phyloP scores from a whole-genome alignment of 1,140 invertebrate species.

The Linepithema humile region DNA sequence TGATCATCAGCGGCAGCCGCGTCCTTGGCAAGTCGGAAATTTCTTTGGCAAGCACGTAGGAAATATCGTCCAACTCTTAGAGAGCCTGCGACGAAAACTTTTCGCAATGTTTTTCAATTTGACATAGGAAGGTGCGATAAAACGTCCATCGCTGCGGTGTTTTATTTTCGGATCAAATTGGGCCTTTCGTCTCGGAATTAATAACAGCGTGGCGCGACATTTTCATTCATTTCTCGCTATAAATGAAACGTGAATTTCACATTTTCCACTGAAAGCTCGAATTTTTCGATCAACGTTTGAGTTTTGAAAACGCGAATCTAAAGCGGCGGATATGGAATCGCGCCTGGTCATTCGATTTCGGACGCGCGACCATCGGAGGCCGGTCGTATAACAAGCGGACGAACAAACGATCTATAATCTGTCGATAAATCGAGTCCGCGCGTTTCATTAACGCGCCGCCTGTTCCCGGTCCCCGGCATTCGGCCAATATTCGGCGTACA shows the following conservation, averaged over 20 bases:
- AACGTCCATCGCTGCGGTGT: neutral
- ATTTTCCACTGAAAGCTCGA: neutral
- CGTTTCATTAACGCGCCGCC: constrained; percentile 46
- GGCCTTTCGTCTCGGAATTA: too few relatives aligned
- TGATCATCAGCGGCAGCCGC: constrained; percentile 47
- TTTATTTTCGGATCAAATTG: constrained; percentile 10
- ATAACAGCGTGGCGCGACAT: too few relatives aligned
- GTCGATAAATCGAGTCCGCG: constrained; percentile 44
- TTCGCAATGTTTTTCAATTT: constrained; percentile 42
- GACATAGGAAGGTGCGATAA: constrained; percentile 28
- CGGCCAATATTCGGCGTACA: constrained; percentile 45
- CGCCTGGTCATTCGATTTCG: neutral
- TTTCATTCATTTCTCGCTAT: neutral
- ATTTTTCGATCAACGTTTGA: neutral
- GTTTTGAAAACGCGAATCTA: neutral
- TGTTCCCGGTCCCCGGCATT: constrained; percentile 24
- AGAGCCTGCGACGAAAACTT: constrained; percentile 31
- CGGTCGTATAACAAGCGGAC: constrained; percentile 14
- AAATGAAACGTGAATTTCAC: too few relatives aligned
- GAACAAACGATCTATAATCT: constrained; percentile 51
- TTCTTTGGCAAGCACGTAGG: constrained; percentile 52
- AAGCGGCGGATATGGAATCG: neutral
- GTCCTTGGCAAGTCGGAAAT: constrained; percentile 43
- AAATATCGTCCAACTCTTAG: constrained; percentile 41
- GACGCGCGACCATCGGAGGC: neutral